phyloP scores from a whole-genome alignment of 2,888 invertebrate species.

The Macrophya alboannulata region DNA sequence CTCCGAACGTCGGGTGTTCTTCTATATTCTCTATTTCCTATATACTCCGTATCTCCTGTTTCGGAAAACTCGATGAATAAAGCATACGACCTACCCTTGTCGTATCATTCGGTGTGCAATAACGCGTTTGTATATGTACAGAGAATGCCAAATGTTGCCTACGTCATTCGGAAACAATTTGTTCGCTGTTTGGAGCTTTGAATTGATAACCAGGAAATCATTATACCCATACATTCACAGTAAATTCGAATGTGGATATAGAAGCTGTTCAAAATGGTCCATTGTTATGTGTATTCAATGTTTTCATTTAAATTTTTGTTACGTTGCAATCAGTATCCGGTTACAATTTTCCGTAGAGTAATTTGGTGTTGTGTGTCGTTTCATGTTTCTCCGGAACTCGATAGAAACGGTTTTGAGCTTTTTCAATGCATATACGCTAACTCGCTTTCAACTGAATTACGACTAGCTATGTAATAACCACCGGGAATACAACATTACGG shows the following conservation, averaged over 20 bases:
- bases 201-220: constrained; percentile 6
- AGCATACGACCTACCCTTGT: background rate
- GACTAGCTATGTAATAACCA: background rate
- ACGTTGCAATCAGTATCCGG: background rate
- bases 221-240: background rate
- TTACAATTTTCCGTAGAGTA: background rate
- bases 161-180: constrained; percentile 20
- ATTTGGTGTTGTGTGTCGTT: background rate
- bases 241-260: background rate
- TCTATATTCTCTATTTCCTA: background rate
- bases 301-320: background rate
- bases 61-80: constrained; percentile 1
- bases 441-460: constrained; percentile 24
- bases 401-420: background rate
- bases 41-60: background rate
- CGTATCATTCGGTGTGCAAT: constrained; percentile 11
- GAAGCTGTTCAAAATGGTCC: background rate
- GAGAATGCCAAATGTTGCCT: constrained; percentile 11
- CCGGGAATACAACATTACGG: constrained; percentile 2
- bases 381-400: constrained; percentile 6
- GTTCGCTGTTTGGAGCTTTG: background rate
- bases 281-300: background rate
- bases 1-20: background rate
- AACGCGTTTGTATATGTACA: background rate
- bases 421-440: background rate